Evolutionary conservation across 2,797 vertebrate genomes (phyloP).

Genomic region (Gymnoscopelus microlampas): DNA sequence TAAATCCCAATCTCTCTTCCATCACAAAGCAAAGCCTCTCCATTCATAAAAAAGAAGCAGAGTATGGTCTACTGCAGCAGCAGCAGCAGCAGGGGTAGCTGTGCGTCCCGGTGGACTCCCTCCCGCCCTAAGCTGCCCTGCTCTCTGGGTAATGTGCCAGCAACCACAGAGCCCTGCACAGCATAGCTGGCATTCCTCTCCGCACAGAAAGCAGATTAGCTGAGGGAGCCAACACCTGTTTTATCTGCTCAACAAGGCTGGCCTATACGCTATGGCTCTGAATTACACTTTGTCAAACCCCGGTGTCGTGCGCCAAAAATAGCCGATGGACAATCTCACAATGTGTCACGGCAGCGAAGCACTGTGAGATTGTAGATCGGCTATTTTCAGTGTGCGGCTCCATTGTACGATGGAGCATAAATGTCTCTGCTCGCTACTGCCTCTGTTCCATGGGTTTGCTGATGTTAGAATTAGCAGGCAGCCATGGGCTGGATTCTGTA

Average conservation of each 20-base stretch:
- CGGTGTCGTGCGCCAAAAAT: too few relatives aligned
- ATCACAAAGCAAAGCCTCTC: constrained; percentile 39
- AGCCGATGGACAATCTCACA: too few relatives aligned
- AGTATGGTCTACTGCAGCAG: constrained; percentile 22
- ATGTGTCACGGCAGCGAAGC: too few relatives aligned
- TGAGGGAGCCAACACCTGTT: constrained; percentile 89
- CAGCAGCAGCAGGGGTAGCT: constrained; percentile 33
- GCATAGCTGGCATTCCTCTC: constrained; percentile 89
- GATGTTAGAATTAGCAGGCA: neutral
- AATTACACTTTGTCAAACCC: too few relatives aligned
- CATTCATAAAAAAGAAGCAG: constrained; percentile 57
- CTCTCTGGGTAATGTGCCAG: constrained; percentile 63
- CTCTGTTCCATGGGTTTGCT: neutral
- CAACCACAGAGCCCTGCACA: constrained; percentile 80
- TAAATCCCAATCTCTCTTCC: constrained; percentile 12
- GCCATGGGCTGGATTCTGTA: neutral
- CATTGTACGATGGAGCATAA: too few relatives aligned
- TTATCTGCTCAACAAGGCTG: constrained; percentile 82
- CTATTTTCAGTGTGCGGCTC: too few relatives aligned
- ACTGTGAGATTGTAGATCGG: too few relatives aligned
- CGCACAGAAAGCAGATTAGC: constrained; percentile 86
- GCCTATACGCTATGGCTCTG: constrained; percentile 58
- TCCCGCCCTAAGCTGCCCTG: too few relatives aligned
- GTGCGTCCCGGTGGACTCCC: neutral
- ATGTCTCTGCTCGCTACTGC: neutral